phyloP scores from a whole-genome alignment of 2,797 vertebrate species.

The Epinephelus coioides region DNA sequence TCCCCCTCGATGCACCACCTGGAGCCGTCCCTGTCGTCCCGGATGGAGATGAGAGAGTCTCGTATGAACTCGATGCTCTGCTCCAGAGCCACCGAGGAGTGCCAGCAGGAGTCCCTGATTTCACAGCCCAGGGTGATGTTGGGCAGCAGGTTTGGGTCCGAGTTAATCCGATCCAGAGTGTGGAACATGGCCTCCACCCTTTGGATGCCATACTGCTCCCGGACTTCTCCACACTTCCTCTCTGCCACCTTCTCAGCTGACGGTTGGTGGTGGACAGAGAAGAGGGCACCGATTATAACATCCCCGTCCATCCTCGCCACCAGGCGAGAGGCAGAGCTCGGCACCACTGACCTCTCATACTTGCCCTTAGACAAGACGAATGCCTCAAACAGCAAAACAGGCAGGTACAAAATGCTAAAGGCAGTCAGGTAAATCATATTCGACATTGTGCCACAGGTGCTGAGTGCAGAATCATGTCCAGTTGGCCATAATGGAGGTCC shows the following conservation, averaged over 20 bases:
- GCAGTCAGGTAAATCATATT: conserved; percentile 87
- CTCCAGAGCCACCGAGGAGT: conserved; percentile 97
- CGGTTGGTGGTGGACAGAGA: conserved; percentile 97
- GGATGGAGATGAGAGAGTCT: conserved; percentile 97
- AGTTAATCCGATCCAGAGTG: conserved; percentile 95
- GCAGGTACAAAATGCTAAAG: conserved; percentile 84
- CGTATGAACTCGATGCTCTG: conserved; percentile 99
- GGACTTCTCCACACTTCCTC: conserved; percentile 95
- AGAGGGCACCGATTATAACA: conserved; percentile 97
- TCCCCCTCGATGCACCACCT: conserved; percentile 92
- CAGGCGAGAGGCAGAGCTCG: conserved; percentile 89
- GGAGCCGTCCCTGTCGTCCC: conserved; percentile 92
- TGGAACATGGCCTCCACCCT: conserved; percentile 99
- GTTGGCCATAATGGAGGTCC: conserved; percentile 61
- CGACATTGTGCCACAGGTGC: conserved; percentile 76
- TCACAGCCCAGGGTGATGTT: conserved; percentile 98
- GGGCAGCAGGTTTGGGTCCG: conserved; percentile 93
- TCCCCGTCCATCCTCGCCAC: conserved; percentile 98
- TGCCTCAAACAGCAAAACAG: conserved; percentile 86
- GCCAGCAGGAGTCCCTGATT: conserved; percentile 98
- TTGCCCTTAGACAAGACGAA: conserved; percentile 82
- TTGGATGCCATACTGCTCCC: conserved; percentile 98
- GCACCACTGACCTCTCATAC: conserved; percentile 85
- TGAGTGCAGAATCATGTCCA: conserved; percentile 80
- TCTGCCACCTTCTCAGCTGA: conserved; percentile 96